A percentile compares a stretch with the other conserved stretches of the same genome.
Conservation (phyloP, 2,113 vertebrate species). For the Microcebus griseorufus region DNA sequence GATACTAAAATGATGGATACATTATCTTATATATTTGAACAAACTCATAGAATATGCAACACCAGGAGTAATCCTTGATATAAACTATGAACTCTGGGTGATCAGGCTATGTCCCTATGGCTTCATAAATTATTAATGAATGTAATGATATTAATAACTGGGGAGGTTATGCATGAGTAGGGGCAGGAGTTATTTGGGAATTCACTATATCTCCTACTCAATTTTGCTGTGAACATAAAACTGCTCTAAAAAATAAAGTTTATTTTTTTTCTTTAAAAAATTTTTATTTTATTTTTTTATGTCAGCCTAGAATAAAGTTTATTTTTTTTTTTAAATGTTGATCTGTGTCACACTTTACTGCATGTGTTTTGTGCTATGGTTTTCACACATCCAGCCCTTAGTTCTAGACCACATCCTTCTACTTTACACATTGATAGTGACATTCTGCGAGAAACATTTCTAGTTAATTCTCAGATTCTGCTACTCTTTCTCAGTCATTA, state of each 20-base stretch:
- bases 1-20: background rate
- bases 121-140: background rate
- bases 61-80: accelerated
- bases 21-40: too few species aligned
- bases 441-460: background rate
- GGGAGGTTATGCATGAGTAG: background rate
- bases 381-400: accelerated
- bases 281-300: too few species aligned
- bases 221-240: background rate
- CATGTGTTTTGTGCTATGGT: accelerated
- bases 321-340: background rate
- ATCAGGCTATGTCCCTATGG: too few species aligned
- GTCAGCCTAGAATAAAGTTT: background rate
- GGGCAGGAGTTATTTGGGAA: too few species aligned
- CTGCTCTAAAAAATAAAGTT: background rate
- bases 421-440: background rate
- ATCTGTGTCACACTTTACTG: background rate
- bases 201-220: background rate
- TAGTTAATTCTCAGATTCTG: accelerated
- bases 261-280: background rate
- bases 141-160: background rate
- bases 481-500: background rate
- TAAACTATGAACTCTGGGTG: background rate
- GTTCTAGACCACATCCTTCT: background rate
- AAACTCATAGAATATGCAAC: background rate